Conservation (phyloP, 2,113 vertebrate species). For the Rhynchomys soricoides region DNA sequence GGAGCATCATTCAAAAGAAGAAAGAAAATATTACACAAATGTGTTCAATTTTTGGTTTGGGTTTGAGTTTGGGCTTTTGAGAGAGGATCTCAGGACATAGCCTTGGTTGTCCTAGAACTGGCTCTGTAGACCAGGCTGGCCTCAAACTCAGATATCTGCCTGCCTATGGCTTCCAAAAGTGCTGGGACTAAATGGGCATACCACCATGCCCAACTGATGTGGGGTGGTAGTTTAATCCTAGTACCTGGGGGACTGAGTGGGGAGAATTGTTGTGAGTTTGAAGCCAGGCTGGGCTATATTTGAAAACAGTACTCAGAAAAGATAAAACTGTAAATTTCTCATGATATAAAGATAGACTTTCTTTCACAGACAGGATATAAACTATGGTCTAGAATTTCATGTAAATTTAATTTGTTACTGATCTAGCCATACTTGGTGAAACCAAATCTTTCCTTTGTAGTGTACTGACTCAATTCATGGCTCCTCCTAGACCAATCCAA, state of each 20-base stretch:
- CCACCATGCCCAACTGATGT: not conserved
- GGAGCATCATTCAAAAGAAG: not conserved
- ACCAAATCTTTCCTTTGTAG: not conserved
- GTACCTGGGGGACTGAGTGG: not conserved
- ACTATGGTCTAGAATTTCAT: not conserved
- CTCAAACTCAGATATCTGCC: not conserved
- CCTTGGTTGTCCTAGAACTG: not conserved
- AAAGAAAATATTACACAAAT: not conserved
- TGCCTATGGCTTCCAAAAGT: not conserved
- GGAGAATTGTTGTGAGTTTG: not conserved
- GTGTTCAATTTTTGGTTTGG: not conserved
- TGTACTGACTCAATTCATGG: not conserved
- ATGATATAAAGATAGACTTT: conserved; percentile 2
- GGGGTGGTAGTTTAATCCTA: not conserved
- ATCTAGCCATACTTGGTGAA: not conserved
- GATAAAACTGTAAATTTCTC: not conserved
- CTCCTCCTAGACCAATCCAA: not conserved
- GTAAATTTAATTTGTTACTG: conserved; percentile 7
- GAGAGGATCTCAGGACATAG: not conserved
- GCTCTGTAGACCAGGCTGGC: not conserved
- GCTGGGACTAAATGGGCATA: not conserved
- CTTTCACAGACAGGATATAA: not conserved
- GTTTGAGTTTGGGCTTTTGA: not conserved
- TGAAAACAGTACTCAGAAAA: not conserved
- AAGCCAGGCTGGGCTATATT: not conserved